A percentile compares a stretch with the other conserved stretches of the same genome.
Conservation (phyloP, 2,888 invertebrate species). For the Podotricha telesiphe region DNA sequence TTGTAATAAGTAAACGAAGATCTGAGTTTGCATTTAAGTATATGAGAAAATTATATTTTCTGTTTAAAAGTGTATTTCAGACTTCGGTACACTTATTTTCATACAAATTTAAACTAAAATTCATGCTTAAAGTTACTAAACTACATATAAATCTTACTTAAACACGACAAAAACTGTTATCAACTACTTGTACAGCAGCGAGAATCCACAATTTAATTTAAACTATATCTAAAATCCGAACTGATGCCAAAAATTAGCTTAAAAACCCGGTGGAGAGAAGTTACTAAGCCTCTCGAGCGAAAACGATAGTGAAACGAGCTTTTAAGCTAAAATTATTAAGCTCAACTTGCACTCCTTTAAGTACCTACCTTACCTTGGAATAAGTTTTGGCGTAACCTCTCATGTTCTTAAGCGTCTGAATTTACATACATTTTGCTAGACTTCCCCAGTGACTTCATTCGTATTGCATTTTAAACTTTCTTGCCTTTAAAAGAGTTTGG, state of each 20-base stretch:
- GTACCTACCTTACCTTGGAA: constrained; percentile 57
- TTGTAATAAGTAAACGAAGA: not conserved
- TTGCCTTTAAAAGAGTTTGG: not conserved
- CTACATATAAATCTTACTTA: not conserved
- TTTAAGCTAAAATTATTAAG: constrained; percentile 81
- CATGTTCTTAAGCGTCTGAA: constrained; percentile 42
- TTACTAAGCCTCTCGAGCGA: constrained; percentile 70
- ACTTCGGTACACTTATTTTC: not conserved
- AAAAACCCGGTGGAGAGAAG: constrained; percentile 63
- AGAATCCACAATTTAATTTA: constrained; percentile 49
- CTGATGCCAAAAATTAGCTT: constrained; percentile 72
- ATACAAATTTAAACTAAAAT: not conserved
- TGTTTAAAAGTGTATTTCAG: too few species aligned
- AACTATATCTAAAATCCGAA: constrained; percentile 52
- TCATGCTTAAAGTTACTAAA: not conserved
- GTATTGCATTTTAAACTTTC: constrained; percentile 17
- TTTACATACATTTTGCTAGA: constrained; percentile 20
- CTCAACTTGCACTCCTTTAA: constrained; percentile 67
- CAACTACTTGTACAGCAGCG: constrained; percentile 1
- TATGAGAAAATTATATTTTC: too few species aligned
- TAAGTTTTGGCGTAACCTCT: constrained; percentile 60
- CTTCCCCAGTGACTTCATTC: constrained; percentile 7
- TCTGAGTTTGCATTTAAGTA: not conserved
- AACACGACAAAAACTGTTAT: not conserved
- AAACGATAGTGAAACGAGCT: constrained; percentile 73